These are phyloP conservation scores for Resseliella maxima DNA, from an alignment of 2,888 invertebrate genomes.

Conservation along the genomic window DNA sequence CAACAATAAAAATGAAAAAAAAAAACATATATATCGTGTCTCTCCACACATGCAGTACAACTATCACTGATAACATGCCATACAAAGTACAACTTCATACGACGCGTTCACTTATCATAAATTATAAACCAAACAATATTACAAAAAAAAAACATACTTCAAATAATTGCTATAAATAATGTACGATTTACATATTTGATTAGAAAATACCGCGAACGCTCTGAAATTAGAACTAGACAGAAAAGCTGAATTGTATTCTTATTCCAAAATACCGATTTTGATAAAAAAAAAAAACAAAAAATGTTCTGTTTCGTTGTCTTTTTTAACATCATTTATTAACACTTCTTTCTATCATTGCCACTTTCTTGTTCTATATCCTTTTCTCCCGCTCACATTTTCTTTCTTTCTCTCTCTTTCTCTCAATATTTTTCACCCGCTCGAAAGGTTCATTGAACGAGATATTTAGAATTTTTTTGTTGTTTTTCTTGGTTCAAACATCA, in stretches of 20 bases:
- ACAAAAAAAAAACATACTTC: neutral
- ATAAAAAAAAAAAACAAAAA: no score
- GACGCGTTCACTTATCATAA: neutral
- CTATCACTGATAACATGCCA: neutral
- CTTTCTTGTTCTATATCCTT: no score
- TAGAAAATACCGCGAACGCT: neutral
- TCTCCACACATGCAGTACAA: neutral
- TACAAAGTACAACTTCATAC: neutral
- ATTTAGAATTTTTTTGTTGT: neutral
- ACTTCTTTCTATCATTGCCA: neutral
- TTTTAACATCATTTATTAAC: neutral
- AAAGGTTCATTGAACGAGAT: neutral
- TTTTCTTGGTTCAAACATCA: neutral
- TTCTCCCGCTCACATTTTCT: no score
- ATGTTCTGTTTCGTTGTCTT: neutral
- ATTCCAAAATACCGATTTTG: no score
- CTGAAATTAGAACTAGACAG: neutral
- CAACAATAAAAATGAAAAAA: neutral
- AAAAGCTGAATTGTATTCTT: no score
- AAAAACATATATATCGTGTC: no score
- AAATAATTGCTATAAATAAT: conserved; percentile 12
- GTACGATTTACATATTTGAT: conserved; percentile 33
- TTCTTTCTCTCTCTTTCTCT: no score
- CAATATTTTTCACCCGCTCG: neutral
- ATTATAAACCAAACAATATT: conserved; percentile 1